Evolutionary conservation across 2,113 vertebrate genomes (phyloP), one percentile per base, ranked within the genome.

Genomic region (Aldabrachelys gigantea): DNA sequence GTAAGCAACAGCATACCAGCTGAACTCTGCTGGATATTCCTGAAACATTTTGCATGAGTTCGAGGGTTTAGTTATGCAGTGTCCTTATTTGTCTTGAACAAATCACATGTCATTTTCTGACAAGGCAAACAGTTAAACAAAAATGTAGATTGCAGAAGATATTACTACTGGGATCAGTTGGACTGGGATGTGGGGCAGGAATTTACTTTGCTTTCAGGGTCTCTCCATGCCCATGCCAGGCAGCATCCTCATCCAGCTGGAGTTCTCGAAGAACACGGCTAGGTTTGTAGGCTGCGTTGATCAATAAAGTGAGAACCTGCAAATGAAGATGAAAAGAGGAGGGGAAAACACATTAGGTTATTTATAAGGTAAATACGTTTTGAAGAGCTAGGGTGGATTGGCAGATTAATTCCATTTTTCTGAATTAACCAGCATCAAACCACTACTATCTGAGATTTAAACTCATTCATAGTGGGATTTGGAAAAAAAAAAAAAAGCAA

Each of bases 191-290:
- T 0, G 75, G 81, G 91, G 41, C 7, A 76, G n/a, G 50, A 53
- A 95, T 98, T 99, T 98, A 99, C 99, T 99, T 99, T 97, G 99
- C 99, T 98, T 99, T 99, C 53, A 99, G 98, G 75, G 99, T 99
- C 98, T 99, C 99, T 93, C 99, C 99, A 80, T 99, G 98, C 85
- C 99, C 99, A 47, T 99, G 99, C 99, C 99, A 99, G 5, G 98
- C 99, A 93, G 99, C 99, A 95, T 99, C 99, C 95, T 99, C 99
- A 96, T 99, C 99, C 97, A 99, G 96, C 98, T 99, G 99, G 96
- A 99, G 98, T 96, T 99, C 99, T 69, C 99, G 97, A 96, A 99
- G 98, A 93, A 99, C 99, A 49, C 99, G 99, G 91, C 99, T 99
- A 38, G 99, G 99, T 94, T 99, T 99, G 97, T 99, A 99, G 54